Evolutionary conservation across 2,888 invertebrate genomes (phyloP), one percentile per base, ranked within the genome.

Genomic region (Pterobdella sp.): DNA sequence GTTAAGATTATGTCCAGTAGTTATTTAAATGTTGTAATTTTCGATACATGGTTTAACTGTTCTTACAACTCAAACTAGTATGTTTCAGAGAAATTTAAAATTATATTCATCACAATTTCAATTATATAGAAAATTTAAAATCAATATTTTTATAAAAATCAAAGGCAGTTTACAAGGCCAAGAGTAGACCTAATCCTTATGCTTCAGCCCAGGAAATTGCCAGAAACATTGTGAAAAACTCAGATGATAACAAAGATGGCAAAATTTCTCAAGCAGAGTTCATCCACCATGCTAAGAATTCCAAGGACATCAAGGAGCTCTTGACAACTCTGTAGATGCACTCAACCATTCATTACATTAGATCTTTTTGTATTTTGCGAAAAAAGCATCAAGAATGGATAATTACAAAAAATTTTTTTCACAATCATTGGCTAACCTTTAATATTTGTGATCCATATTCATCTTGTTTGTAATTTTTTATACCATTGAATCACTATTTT

Each of bases 221-320:
- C 68, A 64, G 42, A 18, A 69, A 63, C 7, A 73, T 73, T 26
- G 26, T 73, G 1, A 73, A 60, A 36, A 64, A 22, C n/a, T 68
- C 73, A 0, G 74, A 74, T 34, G 66, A 72, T 32, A 65, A 74
- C 68, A 66, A 52, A 26, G 72, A 72, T 32, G 72, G 67, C 26
- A 68, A 67, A n/a, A 7, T 74, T 0, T 72, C 74, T 4, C 60
- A 72, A n/a, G 42, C 22, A 1, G 74, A 74, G 52, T 74, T 74
- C 64, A 66, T 74, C 69, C 34, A 42, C 18, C 69, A 69, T 14
- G 68, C 69, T 0, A 29, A 34, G 7, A 66, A 69, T 63, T 69
- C 60, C 35, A 56, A 66, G 10, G 73, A 68, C 29, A 73, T 73
- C 68, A 68, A 68, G 31, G 73, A 68, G 29, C 34, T 73, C 64